Percentiles rank a stretch among this genome's conserved stretches.
These are phyloP conservation scores for Drosophila elegans DNA, from an alignment of 1,140 invertebrate genomes.

Conservation along the genomic window DNA sequence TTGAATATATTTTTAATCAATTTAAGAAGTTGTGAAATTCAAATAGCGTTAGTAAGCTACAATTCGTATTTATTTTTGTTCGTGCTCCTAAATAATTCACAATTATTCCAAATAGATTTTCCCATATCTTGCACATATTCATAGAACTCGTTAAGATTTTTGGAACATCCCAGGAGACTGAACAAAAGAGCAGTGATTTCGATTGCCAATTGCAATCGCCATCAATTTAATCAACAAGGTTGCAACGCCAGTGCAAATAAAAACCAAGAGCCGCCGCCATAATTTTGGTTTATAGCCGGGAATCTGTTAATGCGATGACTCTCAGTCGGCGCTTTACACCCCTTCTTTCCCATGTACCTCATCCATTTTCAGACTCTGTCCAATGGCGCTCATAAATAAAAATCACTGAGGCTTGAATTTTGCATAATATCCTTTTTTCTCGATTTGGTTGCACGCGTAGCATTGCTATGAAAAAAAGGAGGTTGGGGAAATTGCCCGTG, in stretches of 20 bases:
- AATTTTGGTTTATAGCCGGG: constrained; percentile 76
- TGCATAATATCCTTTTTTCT: constrained; percentile 58
- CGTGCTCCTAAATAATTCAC: no score
- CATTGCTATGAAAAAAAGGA: constrained; percentile 36
- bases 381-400: constrained; percentile 75
- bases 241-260: constrained; percentile 62
- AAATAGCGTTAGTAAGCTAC: no score
- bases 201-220: constrained; percentile 55
- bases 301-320: constrained; percentile 78
- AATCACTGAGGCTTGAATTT: constrained; percentile 80
- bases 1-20: no score
- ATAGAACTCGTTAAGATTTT: background rate
- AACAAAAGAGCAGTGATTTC: constrained; percentile 11
- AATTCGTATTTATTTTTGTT: no score
- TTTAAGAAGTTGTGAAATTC: no score
- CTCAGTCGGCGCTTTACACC: constrained; percentile 20
- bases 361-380: constrained; percentile 9
- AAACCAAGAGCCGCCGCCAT: constrained; percentile 57
- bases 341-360: background rate
- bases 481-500: constrained; percentile 57
- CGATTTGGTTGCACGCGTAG: constrained; percentile 38
- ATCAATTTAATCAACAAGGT: constrained; percentile 80
- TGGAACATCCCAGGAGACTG: constrained; percentile 3
- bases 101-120: no score
- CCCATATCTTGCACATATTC: no score